These are phyloP conservation scores for Cliona cf. orientalis DNA, from an alignment of 37 sponge, comb jelly and placozoan genomes.

Conservation along the genomic window DNA sequence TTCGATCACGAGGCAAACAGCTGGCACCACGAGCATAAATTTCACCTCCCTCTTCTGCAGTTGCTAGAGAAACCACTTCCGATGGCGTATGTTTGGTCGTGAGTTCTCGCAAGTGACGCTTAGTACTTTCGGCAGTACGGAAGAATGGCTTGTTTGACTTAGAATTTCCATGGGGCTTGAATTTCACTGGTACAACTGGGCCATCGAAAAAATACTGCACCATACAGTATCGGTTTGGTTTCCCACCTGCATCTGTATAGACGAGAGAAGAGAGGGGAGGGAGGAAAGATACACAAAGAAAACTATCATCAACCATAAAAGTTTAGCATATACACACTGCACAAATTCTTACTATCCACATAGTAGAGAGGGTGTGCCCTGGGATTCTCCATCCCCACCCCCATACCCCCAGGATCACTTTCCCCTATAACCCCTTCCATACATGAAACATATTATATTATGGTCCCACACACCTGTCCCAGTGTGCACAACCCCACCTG, in stretches of 20 bases:
- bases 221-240: background rate
- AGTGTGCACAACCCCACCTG: too few species aligned
- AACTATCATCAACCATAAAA: background rate
- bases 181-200: background rate
- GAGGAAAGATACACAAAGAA: too few species aligned
- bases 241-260: background rate
- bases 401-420: too few species aligned
- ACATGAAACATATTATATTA: too few species aligned
- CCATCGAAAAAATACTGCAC: background rate
- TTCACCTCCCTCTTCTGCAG: constrained; percentile 21
- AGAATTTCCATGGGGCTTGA: background rate
- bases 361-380: too few species aligned
- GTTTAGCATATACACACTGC: background rate
- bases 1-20: constrained; percentile 21
- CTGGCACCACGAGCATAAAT: background rate
- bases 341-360: too few species aligned
- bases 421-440: too few species aligned
- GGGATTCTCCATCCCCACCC: too few species aligned
- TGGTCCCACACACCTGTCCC: too few species aligned
- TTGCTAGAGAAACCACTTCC: background rate
- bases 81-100: background rate
- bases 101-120: background rate
- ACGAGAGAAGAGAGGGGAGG: too few species aligned
- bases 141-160: background rate
- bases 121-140: background rate